Conservation (phyloP, 2,888 invertebrate species). For the Resseliella maxima region DNA sequence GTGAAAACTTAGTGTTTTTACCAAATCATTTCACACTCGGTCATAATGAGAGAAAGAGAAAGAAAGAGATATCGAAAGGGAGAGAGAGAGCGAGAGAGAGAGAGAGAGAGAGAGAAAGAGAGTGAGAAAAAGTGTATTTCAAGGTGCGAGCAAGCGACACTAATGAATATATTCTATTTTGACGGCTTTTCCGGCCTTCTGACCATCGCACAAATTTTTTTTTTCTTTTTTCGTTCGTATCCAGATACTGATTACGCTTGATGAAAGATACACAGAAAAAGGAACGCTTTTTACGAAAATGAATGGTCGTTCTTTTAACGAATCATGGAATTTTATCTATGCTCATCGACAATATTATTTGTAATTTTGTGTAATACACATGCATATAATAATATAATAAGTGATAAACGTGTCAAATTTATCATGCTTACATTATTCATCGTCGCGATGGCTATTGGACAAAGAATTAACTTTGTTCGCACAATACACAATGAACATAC, state of each 20-base stretch:
- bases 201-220: background rate
- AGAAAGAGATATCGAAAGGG: too few species aligned
- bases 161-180: constrained; percentile 29
- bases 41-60: too few species aligned
- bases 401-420: constrained; percentile 10
- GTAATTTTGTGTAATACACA: background rate
- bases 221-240: background rate
- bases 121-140: background rate
- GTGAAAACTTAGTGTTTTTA: constrained; percentile 46
- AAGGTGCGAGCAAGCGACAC: constrained; percentile 23
- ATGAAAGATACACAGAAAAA: background rate
- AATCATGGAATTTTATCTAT: background rate
- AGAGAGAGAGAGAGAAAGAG: too few species aligned
- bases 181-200: background rate
- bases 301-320: background rate
- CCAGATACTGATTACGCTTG: background rate
- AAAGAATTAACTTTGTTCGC: background rate
- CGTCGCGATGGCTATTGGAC: background rate
- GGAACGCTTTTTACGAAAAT: background rate
- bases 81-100: background rate
- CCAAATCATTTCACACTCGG: constrained; percentile 40
- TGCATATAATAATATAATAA: background rate
- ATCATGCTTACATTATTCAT: background rate
- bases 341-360: background rate
- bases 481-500: too few species aligned